Base-by-base conservation (phyloP, 2,888 invertebrate species). In the Neoitamus cyanurus region DNA sequence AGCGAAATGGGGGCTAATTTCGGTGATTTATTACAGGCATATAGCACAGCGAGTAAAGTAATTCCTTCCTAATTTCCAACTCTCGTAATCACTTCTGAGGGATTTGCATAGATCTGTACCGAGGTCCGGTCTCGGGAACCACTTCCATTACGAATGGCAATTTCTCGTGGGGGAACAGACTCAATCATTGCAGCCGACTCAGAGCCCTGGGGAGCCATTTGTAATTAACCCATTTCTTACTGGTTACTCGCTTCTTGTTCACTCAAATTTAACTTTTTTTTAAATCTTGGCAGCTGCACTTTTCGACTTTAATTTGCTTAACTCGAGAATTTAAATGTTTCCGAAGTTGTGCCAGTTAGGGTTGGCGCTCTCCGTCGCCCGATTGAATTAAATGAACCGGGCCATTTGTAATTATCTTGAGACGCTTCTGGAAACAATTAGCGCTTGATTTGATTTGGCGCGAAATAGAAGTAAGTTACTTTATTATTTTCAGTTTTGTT, bases 191-290 rank as follows among this genome's bases (percentile, higher is more conserved):
- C 58, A 58, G 58, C 25, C 58, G 58, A 58, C 58, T 58, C 58
- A 58, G 58, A 0, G 42, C 77, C 42, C 58, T 31, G 11, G 78
- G 78, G 78, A 30, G 78, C 58, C 78, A 78, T 46, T 78, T 78
- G 78, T 58, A 78, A 78, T 78, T 78, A 78, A 78, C 48, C 78
- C 48, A 78, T 58, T 78, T 78, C 48, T 78, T 78, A n/a, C 48
- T 78, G 78, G 58, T 48, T 78, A 46, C 78, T 78, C 11, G 28
- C 46, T 78, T 31, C 58, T 25, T 58, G 78, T 42, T 78, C 48
- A 28, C 25, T 77, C 25, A 77, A 77, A 78, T 31, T 58, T 78
- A 78, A 78, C 42, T 78, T 48, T 78, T 7, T 48, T 78, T 20
- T 1, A 78, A 78, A 78, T 46, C 25, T 31, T 78, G 42, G 77